Percentiles rank a stretch among this genome's conserved stretches.
Conservation (phyloP, 2,797 vertebrate genomes). For the Hydrophis major region DNA sequence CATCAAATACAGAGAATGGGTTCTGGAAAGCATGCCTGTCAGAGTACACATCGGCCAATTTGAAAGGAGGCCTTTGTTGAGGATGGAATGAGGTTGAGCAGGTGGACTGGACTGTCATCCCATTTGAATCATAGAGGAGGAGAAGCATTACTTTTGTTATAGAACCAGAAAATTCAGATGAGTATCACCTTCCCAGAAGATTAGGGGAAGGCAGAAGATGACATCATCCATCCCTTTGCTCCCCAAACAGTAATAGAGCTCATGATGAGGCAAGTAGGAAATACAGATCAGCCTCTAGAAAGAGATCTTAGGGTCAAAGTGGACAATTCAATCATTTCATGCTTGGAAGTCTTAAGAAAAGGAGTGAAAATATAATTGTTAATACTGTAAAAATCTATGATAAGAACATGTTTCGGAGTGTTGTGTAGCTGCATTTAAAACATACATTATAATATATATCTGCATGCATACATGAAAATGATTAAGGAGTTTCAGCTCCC, state of each 20-base stretch:
- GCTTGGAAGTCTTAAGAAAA: not conserved
- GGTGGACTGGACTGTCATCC: not conserved
- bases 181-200: not conserved
- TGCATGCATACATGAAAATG: not conserved
- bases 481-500: not conserved
- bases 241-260: not conserved
- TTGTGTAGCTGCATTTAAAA: not conserved
- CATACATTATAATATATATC: not conserved
- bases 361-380: not conserved
- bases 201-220: not conserved
- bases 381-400: not conserved
- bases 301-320: not conserved
- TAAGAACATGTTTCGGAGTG: not conserved
- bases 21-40: not conserved
- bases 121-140: not conserved
- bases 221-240: not conserved
- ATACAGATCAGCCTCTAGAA: not conserved
- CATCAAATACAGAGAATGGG: not conserved
- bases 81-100: not conserved
- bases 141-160: not conserved
- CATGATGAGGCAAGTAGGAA: not conserved
- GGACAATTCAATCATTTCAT: not conserved
- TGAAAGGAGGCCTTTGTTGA: not conserved
- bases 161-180: not conserved
- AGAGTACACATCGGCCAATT: not conserved